phyloP scores from a whole-genome alignment of 1,140 invertebrate species.

The Apis dorsata region DNA sequence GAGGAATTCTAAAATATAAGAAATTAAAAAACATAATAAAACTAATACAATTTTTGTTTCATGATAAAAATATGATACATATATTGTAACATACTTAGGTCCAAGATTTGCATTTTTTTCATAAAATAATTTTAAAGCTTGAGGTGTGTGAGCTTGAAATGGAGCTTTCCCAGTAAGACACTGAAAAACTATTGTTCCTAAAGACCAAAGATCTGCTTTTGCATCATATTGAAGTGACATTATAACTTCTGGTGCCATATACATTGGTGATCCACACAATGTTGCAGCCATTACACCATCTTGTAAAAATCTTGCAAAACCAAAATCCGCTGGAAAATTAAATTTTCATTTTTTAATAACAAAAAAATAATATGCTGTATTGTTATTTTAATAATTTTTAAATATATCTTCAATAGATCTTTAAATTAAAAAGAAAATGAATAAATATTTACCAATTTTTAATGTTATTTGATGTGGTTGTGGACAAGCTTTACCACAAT shows the following conservation, averaged over 20 bases:
- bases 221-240: slow-evolving; percentile 99
- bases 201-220: slow-evolving; percentile 99
- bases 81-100: slow-evolving; percentile 88
- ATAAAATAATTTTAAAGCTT: slow-evolving; percentile 97
- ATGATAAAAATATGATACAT: not conserved
- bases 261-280: slow-evolving; percentile 99
- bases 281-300: slow-evolving; percentile 99
- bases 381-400: slow-evolving; percentile 1
- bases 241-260: slow-evolving; percentile 99
- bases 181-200: slow-evolving; percentile 99
- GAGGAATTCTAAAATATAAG: slow-evolving; percentile 89
- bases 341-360: not conserved
- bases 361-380: too few species aligned
- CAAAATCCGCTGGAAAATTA: slow-evolving; percentile 94
- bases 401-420: not conserved
- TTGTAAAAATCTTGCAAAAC: slow-evolving; percentile 98
- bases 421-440: slow-evolving; percentile 12
- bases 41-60: not conserved
- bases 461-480: slow-evolving; percentile 94
- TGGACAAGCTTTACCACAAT: slow-evolving; percentile 88
- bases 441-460: slow-evolving; percentile 90
- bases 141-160: slow-evolving; percentile 98
- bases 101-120: slow-evolving; percentile 97
- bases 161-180: slow-evolving; percentile 99
- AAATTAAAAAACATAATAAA: not conserved